Percentiles rank a stretch among this genome's conserved stretches.
These are phyloP conservation scores for Pimephales promelas DNA, from an alignment of 2,113 vertebrate species.

Conservation along the genomic window DNA sequence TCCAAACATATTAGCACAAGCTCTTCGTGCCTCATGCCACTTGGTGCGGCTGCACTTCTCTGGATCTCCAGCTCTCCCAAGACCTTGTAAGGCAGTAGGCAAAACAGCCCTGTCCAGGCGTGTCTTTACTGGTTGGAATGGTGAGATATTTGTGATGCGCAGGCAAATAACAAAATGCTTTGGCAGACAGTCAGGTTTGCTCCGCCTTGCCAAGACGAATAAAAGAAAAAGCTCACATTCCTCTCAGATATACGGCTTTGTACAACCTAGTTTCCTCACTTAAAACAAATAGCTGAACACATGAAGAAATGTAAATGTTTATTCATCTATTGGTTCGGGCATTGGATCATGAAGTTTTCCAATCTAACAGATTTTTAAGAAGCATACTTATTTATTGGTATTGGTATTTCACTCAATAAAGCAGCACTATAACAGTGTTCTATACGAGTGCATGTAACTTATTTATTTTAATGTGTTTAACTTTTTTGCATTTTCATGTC, in stretches of 20 bases:
- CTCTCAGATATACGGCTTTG: conserved; percentile 2
- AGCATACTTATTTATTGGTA: not conserved
- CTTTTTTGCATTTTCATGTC: not conserved
- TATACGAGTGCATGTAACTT: not conserved
- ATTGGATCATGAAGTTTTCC: not conserved
- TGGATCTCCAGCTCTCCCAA: conserved; percentile 28
- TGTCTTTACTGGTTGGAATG: conserved; percentile 44
- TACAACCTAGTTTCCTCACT: not conserved
- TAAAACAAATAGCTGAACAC: not conserved
- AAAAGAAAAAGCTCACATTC: conserved; percentile 27
- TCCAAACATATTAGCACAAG: conserved; percentile 54
- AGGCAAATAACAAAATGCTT: conserved; percentile 34
- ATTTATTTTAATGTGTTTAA: not conserved
- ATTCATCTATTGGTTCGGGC: not conserved
- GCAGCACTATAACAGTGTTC: no score
- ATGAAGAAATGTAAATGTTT: not conserved
- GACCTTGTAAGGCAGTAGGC: conserved; percentile 46
- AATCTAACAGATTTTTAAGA: not conserved
- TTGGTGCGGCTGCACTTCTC: conserved; percentile 15
- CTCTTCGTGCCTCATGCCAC: conserved; percentile 42
- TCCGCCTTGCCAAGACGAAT: conserved; percentile 5
- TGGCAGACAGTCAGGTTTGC: conserved; percentile 31
- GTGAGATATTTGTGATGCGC: conserved; percentile 18
- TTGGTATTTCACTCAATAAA: no score
- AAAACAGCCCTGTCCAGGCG: conserved; percentile 34